Percentiles rank a stretch among this genome's conserved stretches.
phyloP scores from a whole-genome alignment of 2,888 invertebrate species.

The Drosophila ochracea region DNA sequence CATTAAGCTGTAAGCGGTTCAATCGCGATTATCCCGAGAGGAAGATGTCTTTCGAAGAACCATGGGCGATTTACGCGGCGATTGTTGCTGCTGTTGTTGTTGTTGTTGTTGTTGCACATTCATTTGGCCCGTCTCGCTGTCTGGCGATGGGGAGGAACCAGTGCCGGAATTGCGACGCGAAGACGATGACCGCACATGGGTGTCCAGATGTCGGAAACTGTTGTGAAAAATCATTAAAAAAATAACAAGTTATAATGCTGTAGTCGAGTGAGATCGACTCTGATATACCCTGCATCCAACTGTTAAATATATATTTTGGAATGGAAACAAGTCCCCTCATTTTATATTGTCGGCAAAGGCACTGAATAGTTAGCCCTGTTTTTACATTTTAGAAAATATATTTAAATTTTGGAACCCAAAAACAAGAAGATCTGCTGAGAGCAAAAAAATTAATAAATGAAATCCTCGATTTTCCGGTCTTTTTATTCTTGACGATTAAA shows the following conservation, averaged over 20 bases:
- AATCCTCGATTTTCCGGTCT: accelerated
- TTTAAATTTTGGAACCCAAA: not conserved
- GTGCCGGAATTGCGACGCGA: conserved; percentile 88
- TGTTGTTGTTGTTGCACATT: conserved; percentile 74
- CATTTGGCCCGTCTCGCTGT: conserved; percentile 82
- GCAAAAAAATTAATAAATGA: not conserved
- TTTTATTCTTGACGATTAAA: not conserved
- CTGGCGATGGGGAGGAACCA: conserved; percentile 88
- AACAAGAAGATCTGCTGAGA: not conserved
- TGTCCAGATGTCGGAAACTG: conserved; percentile 94
- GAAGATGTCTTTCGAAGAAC: conserved; percentile 82
- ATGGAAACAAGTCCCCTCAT: not conserved
- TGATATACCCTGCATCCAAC: not conserved
- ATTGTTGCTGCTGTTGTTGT: conserved; percentile 52
- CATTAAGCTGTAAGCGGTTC: conserved; percentile 14
- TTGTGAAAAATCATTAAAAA: not conserved
- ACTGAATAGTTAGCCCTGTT: not conserved
- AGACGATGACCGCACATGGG: conserved; percentile 91
- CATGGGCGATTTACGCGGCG: conserved; percentile 86
- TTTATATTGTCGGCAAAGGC: not conserved
- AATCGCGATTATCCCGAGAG: conserved; percentile 75
- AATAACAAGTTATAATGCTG: not conserved
- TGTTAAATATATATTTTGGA: not conserved
- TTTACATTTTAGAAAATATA: too few species aligned
- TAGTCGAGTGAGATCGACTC: not conserved